phyloP scores from a whole-genome alignment of 2,113 vertebrate genomes.

The Falco punctatus region DNA sequence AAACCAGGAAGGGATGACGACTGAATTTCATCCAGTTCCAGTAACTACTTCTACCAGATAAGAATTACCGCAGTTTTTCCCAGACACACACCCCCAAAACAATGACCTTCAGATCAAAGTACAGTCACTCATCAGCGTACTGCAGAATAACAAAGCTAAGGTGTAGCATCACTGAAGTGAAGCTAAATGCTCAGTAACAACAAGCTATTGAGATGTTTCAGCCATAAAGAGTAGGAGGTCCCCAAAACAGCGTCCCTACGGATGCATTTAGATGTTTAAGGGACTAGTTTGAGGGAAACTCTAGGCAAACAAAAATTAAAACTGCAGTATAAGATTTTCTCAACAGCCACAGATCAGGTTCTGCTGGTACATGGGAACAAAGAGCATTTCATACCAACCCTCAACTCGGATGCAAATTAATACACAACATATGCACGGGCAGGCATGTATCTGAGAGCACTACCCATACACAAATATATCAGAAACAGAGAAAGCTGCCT shows the following conservation, averaged over 20 bases:
- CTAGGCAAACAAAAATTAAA: neutral
- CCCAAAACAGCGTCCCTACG: neutral
- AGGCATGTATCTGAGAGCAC: neutral
- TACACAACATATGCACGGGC: neutral
- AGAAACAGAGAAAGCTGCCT: neutral
- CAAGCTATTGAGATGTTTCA: neutral
- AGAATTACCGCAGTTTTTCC: neutral
- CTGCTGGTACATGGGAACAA: neutral
- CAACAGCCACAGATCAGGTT: neutral
- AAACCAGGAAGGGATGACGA: neutral
- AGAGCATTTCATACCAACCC: neutral
- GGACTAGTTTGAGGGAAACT: neutral
- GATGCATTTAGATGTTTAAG: neutral
- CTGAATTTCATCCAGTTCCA: constrained; percentile 23
- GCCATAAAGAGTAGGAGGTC: neutral
- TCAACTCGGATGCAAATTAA: neutral
- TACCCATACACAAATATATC: neutral
- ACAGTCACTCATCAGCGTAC: constrained; percentile 22
- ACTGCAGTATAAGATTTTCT: neutral
- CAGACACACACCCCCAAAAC: constrained; percentile 33
- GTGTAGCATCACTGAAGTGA: neutral
- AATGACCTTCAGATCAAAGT: constrained; percentile 22
- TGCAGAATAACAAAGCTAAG: constrained; percentile 4
- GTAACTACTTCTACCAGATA: constrained; percentile 1
- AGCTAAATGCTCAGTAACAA: neutral